phyloP scores from a whole-genome alignment of 2,113 vertebrate species.

The Phoenicopterus ruber region DNA sequence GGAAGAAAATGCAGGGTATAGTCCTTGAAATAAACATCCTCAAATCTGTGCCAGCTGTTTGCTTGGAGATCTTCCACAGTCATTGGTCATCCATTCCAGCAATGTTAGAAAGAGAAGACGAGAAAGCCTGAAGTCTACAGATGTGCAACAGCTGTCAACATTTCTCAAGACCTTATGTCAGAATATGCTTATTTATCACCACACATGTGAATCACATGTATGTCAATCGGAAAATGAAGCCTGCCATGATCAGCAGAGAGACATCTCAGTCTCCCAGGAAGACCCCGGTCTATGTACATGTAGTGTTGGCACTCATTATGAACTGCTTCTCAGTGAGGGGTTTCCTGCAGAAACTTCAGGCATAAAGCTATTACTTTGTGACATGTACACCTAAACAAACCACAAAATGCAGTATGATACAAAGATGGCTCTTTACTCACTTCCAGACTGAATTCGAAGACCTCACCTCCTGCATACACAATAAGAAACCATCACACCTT shows the following conservation, averaged over 20 bases:
- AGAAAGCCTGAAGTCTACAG: not conserved
- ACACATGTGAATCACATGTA: not conserved
- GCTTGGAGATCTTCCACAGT: not conserved
- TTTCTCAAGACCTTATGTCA: not conserved
- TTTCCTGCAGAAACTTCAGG: not conserved
- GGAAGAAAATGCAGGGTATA: not conserved
- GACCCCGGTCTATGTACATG: accelerated
- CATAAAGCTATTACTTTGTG: not conserved
- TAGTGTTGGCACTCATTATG: accelerated
- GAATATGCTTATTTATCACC: not conserved
- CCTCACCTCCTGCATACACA: not conserved
- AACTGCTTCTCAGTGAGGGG: not conserved
- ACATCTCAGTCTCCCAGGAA: not conserved
- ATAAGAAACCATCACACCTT: not conserved
- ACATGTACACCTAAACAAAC: not conserved
- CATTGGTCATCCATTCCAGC: not conserved
- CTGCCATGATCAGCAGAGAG: not conserved
- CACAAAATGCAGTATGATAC: not conserved
- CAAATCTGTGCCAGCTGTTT: not conserved
- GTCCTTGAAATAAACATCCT: not conserved
- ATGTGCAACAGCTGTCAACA: not conserved
- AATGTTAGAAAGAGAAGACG: not conserved
- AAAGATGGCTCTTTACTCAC: not conserved
- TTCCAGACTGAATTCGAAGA: not conserved
- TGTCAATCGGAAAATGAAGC: not conserved